Conservation (phyloP, 2,888 invertebrate species). For the Marasmarcha lunaedactyla region DNA sequence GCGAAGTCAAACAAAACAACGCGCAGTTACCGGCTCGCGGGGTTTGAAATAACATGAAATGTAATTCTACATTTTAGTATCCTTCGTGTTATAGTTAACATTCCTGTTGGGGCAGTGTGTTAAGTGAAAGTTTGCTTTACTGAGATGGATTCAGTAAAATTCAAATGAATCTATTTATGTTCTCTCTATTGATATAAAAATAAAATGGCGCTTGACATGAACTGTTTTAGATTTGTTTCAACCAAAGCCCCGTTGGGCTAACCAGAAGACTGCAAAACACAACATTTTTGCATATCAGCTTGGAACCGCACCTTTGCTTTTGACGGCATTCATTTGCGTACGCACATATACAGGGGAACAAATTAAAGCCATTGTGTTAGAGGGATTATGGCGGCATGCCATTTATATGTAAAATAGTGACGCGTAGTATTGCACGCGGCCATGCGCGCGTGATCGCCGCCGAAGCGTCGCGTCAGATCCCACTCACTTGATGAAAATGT, state of each 20-base stretch:
- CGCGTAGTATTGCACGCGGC: slow-evolving; percentile 47
- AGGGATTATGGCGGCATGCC: slow-evolving; percentile 59
- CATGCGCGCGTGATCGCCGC: slow-evolving; percentile 32
- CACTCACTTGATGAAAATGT: too few species aligned
- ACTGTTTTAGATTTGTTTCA: too few species aligned
- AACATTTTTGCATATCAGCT: neutral
- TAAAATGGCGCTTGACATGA: too few species aligned
- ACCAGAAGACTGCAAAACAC: too few species aligned
- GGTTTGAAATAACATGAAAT: slow-evolving; percentile 3
- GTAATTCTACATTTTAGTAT: slow-evolving; percentile 2
- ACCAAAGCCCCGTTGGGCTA: too few species aligned
- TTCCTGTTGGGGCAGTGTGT: too few species aligned
- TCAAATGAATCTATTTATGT: too few species aligned
- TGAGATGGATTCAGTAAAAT: too few species aligned
- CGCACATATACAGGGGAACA: slow-evolving; percentile 44
- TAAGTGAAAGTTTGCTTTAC: too few species aligned
- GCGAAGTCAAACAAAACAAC: slow-evolving; percentile 46
- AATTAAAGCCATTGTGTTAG: slow-evolving; percentile 66
- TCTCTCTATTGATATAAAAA: too few species aligned
- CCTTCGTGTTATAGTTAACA: too few species aligned
- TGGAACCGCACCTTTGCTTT: slow-evolving; percentile 9
- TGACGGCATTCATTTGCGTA: slow-evolving; percentile 41
- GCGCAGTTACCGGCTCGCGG: slow-evolving; percentile 1
- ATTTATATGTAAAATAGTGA: slow-evolving; percentile 69
- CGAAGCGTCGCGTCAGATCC: slow-evolving; percentile 9